Conservation (phyloP, 2,888 invertebrate species). For the Drosophila setosimentum region DNA sequence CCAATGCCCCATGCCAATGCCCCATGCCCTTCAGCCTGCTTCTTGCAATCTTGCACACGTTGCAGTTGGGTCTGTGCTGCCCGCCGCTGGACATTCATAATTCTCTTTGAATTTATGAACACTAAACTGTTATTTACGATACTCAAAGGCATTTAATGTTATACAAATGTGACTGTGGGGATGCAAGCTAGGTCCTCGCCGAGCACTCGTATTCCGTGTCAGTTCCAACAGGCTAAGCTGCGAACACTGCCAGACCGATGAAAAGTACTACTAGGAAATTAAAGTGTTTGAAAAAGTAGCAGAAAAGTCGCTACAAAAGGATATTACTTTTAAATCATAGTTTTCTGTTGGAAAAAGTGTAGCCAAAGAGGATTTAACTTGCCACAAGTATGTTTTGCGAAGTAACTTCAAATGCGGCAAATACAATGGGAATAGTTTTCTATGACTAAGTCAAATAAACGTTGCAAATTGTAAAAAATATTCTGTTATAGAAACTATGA, state of each 20-base stretch:
- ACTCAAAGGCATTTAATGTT: slow-evolving; percentile 81
- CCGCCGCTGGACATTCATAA: slow-evolving; percentile 78
- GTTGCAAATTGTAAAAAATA: background rate
- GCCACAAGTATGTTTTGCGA: background rate
- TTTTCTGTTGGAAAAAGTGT: slow-evolving; percentile 1
- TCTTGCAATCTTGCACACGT: slow-evolving; percentile 35
- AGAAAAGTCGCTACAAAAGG: slow-evolving; percentile 12
- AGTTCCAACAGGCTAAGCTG: slow-evolving; percentile 9
- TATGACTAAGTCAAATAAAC: too few relatives aligned
- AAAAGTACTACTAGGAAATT: slow-evolving; percentile 50
- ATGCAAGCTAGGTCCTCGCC: slow-evolving; percentile 21
- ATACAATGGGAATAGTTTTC: background rate
- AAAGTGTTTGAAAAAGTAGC: slow-evolving; percentile 27
- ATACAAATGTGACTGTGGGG: slow-evolving; percentile 75
- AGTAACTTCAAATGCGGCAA: background rate
- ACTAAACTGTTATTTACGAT: slow-evolving; percentile 83
- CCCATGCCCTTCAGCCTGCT: background rate
- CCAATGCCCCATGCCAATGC: background rate
- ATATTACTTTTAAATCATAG: slow-evolving; percentile 37
- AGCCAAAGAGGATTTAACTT: background rate
- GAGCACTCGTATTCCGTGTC: slow-evolving; percentile 15
- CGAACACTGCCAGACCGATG: slow-evolving; percentile 35
- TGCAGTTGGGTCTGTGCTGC: slow-evolving; percentile 43
- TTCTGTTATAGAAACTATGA: background rate
- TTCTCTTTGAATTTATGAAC: slow-evolving; percentile 83